Base-by-base conservation (phyloP, 2,113 vertebrate species). In the Hypanus sabinus region DNA sequence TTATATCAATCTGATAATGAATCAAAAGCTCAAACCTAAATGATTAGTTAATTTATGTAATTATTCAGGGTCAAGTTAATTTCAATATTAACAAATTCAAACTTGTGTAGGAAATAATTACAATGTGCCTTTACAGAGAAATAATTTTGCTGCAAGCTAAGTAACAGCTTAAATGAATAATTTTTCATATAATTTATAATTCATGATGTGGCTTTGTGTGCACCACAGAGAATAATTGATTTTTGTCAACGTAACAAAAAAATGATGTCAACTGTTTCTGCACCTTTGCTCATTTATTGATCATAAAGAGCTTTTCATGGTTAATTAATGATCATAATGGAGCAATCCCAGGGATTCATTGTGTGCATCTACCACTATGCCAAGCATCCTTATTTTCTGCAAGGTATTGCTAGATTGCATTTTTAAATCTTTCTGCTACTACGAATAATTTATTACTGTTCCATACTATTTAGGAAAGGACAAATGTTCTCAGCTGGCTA, bases 61-160 rank as follows among this genome's bases (percentile, higher is more conserved):
- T 90, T 90, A 90, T 90, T 90, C 85, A 90, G 85, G 85, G 85
- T 90, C 85, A 90, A 90, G 60, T 90, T 90, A 90, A 90, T 90
- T 90, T 90, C 85, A 90, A 90, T 90, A 90, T 90, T 90, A 90
- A 90, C 85, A 90, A 90, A 90, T 90, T 90, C 85, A 90, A 68
- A 33, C 30, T 68, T 90, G 85, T 90, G 85, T 90, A 62, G 85
- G 60, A 90, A 62, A 90, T 90, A 90, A 90, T 90, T 90, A 90
- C 60, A 90, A 90, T 90, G 85, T 90, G 62, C 60, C 85, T 33
- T 90, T 65, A 65, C 85, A 36, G 85, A 90, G 33, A 60, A 90
- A 36, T 65, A 90, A 90, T 90, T 90, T 90, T 90, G 85, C 85
- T 90, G 85, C 60, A 65, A 68, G 85, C 85, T 65, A 90, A 65